Conservation (phyloP, 2,113 vertebrate genomes). For the Vanacampus margaritifer region DNA sequence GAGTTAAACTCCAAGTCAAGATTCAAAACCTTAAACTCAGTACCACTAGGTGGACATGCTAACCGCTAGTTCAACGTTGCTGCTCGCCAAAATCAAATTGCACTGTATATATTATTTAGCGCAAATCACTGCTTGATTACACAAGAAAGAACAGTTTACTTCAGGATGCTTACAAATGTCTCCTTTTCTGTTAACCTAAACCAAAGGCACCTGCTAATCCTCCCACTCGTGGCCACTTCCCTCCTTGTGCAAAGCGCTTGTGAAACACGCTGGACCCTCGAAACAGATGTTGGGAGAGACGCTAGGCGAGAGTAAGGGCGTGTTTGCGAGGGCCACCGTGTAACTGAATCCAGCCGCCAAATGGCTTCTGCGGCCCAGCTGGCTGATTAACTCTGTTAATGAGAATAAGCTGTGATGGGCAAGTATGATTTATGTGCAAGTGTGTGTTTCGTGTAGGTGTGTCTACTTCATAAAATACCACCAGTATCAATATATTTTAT, state of each 20-base stretch:
- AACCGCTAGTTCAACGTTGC: not conserved
- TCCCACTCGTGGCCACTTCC: constrained; percentile 4
- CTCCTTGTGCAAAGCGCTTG: constrained; percentile 39
- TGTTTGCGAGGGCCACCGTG: constrained; percentile 54
- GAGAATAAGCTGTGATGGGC: constrained; percentile 42
- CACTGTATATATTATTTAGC: not conserved
- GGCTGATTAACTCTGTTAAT: constrained; percentile 51
- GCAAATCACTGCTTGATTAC: not conserved
- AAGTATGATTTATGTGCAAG: constrained; percentile 19
- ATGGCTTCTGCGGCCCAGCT: constrained; percentile 49
- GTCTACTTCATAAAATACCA: constrained; percentile 3
- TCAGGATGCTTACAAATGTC: not conserved
- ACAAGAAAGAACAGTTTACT: not conserved
- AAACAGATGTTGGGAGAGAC: constrained; percentile 44
- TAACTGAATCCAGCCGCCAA: constrained; percentile 55
- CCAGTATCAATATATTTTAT: not conserved
- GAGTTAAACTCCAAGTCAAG: too few relatives aligned
- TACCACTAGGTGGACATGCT: not conserved
- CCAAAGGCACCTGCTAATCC: not conserved
- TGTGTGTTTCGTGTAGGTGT: constrained; percentile 1
- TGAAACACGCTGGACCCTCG: constrained; percentile 36
- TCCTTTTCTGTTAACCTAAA: constrained; percentile 8
- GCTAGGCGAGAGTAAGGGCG: constrained; percentile 51
- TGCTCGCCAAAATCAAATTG: not conserved
- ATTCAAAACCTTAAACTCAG: not conserved